Base-by-base conservation (phyloP, 2,797 vertebrate species). In the Tenualosa ilisha region DNA sequence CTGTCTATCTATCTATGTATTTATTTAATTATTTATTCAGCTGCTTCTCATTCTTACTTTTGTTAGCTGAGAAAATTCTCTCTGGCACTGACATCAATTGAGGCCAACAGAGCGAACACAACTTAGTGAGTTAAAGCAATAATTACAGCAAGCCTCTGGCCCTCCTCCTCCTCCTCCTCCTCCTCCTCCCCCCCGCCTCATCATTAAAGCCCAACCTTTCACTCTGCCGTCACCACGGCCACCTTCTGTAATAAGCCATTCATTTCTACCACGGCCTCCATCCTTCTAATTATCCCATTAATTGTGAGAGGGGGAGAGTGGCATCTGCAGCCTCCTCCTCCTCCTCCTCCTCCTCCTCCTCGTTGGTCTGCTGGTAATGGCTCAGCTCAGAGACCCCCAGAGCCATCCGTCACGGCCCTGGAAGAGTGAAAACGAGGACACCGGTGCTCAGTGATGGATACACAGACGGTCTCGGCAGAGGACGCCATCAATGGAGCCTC, bases 141-240 rank as follows among this genome's bases (percentile, higher is more conserved):
- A 72, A 72, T 72, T 72, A 72, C 65, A 72, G 12, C 13, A 6
- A 12, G 26, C 31, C 31, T 7, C 50, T 51, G 50, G 50, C 50
- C 50, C 50, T 51, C 50, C 49, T 50, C 49, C 9, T 46, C 43
- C 43, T 46, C 43, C 43, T 46, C n/a, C 43, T 46, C 43, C 43
- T 46, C 43, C 43, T 46, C 43, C 24, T 65, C 24, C 63, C 6
- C 65, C 8, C 26, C 65, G 9, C 65, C 12, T 15, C 26, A 31
- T 37, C 65, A 72, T 72, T 72, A 72, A 72, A 72, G 11, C 26
- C 13, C 65, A 72, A 72, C 65, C 65, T 72, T 40, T 37, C 31
- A 31, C 26, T 72, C 26, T 1, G 26, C 26, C 31, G 3, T 15
- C 31, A 5, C 65, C 65, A 37, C n/a, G 24, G 63, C 26, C 26